Percentiles rank a stretch among this genome's conserved stretches.
These are phyloP conservation scores for Nycticebus coucang DNA, from an alignment of 2,113 vertebrate genomes.

Conservation along the genomic window DNA sequence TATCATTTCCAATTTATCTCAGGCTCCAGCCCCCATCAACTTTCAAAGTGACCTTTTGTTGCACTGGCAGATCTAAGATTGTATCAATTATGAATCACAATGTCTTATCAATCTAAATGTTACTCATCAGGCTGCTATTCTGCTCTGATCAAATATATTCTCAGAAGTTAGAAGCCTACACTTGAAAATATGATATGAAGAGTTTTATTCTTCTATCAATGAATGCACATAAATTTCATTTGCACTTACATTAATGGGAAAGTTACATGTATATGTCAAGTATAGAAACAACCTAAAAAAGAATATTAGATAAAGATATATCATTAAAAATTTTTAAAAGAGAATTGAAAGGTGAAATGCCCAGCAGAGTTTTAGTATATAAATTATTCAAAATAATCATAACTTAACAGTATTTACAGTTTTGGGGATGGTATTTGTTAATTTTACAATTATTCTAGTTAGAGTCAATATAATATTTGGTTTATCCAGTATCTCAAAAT, in stretches of 20 bases:
- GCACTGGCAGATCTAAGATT: slow-evolving; percentile 80
- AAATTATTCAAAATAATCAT: slow-evolving; percentile 60
- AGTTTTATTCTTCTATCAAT: slow-evolving; percentile 77
- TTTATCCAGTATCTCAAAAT: background rate
- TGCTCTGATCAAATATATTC: slow-evolving; percentile 81
- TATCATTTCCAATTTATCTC: slow-evolving; percentile 73
- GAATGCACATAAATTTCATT: slow-evolving; percentile 82
- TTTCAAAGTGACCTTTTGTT: slow-evolving; percentile 83
- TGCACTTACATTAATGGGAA: slow-evolving; percentile 76
- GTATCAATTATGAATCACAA: slow-evolving; percentile 84
- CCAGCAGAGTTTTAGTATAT: background rate
- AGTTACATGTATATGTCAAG: slow-evolving; percentile 76
- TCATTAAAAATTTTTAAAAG: slow-evolving; percentile 74
- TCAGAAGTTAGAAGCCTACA: slow-evolving; percentile 80
- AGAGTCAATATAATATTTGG: background rate
- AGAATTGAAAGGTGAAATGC: slow-evolving; percentile 67
- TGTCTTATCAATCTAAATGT: slow-evolving; percentile 85
- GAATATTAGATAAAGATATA: slow-evolving; percentile 67
- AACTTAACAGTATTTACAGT: slow-evolving; percentile 63
- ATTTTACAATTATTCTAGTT: background rate
- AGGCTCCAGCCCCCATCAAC: slow-evolving; percentile 71
- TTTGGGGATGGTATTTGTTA: slow-evolving; percentile 13
- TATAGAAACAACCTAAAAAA: slow-evolving; percentile 76
- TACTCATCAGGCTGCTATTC: slow-evolving; percentile 80
- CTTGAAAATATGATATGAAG: slow-evolving; percentile 82